Percentiles rank a stretch among this genome's conserved stretches.
These are phyloP conservation scores for Murina feae DNA, from an alignment of 2,113 vertebrate species.

Conservation along the genomic window DNA sequence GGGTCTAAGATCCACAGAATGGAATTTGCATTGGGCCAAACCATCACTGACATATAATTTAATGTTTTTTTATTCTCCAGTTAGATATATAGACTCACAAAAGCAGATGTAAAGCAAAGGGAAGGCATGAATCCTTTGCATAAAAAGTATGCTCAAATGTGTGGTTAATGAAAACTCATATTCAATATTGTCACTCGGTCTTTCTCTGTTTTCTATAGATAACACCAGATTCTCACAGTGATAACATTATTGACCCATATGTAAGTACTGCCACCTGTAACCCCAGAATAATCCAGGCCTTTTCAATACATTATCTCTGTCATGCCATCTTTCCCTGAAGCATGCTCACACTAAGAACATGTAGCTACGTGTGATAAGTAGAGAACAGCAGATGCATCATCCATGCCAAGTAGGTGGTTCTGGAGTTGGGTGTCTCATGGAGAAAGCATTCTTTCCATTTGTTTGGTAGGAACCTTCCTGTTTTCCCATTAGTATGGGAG, in stretches of 20 bases:
- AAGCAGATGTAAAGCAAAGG: not conserved
- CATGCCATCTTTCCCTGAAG: not conserved
- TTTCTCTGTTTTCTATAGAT: constrained; percentile 29
- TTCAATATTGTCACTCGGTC: not conserved
- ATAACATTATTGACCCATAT: not conserved
- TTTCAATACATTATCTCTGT: fast-evolving
- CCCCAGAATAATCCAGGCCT: no score
- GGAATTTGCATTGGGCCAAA: not conserved
- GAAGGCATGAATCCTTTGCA: not conserved
- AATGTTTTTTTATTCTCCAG: not conserved
- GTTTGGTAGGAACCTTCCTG: not conserved
- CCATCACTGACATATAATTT: not conserved
- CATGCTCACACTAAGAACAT: not conserved
- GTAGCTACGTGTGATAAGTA: fast-evolving
- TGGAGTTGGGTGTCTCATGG: not conserved
- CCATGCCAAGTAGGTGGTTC: not conserved
- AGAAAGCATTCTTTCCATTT: not conserved
- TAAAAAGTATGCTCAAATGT: not conserved
- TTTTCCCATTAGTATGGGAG: not conserved
- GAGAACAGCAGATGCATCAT: not conserved
- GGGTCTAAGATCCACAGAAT: not conserved
- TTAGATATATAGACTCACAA: not conserved
- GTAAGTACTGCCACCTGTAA: constrained; percentile 38
- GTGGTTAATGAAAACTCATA: not conserved
- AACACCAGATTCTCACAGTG: not conserved